Base-by-base conservation (phyloP, 2,797 vertebrate species). In the Ispidina picta region DNA sequence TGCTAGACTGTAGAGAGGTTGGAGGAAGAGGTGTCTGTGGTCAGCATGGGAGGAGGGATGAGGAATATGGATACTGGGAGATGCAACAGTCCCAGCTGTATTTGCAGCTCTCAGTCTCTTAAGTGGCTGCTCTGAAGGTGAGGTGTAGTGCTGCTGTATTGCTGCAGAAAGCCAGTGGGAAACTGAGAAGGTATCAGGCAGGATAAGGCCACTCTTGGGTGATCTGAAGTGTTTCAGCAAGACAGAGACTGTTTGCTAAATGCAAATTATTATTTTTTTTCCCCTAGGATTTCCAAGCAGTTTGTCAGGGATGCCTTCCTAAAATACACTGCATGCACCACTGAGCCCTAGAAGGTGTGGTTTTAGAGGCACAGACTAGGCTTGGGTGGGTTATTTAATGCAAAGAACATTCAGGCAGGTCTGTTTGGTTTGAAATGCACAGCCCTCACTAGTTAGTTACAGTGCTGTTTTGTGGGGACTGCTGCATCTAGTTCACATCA, bases 181-280 rank as follows among this genome's bases (percentile, higher is more conserved):
- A 68, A 52, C 6, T 21, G 35, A 6, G 58, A 15, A 71, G 69
- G 62, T 28, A 76, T 29, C 37, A 44, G 51, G 23, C 11, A 54
- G 46, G 19, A 2, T 56, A 46, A 80, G 46, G 21, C 28, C n/a
- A 19, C 12, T 70, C 22, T 18, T 41, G n/a, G 37, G 43, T 23
- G 29, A 37, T 39, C 12, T 11, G 11, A 77, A n/a, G 58, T 86
- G 35, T 59, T 89, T 39, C 26, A 59, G 23, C 68, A 66, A 87
- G 54, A 23, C 23, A 56, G 19, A 85, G 13, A 13, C 19, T 87
- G 15, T 74, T 90, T 68, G 31, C 48, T 51, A 51, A 39, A 65
- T 55, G 6, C 2, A 2, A 6, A 1, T 21, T 8, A 1, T 21
- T 8, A 25, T 25, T 48, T 46, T 77, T 43, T 39, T 37, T 5